Percentiles rank a stretch among this genome's conserved stretches.
phyloP scores from a whole-genome alignment of 2,888 invertebrate species.

The Apamea anceps region DNA sequence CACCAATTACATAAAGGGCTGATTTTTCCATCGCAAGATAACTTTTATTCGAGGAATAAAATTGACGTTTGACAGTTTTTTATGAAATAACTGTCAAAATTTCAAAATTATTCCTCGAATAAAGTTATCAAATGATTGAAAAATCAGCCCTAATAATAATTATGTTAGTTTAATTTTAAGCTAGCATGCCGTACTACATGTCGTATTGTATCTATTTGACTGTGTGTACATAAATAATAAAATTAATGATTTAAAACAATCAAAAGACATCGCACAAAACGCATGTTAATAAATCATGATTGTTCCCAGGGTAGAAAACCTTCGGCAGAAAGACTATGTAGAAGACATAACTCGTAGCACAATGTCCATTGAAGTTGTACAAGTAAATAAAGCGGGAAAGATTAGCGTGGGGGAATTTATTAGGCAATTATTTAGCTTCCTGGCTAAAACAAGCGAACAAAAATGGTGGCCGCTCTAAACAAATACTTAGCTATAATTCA shows the following conservation, averaged over 20 bases:
- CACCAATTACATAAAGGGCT: too few relatives aligned
- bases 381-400: slow-evolving; percentile 68
- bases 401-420: slow-evolving; percentile 71
- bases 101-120: too few relatives aligned
- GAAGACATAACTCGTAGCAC: slow-evolving; percentile 47
- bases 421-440: slow-evolving; percentile 68
- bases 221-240: not conserved
- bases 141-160: too few relatives aligned
- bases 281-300: not conserved
- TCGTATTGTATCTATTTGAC: too few relatives aligned
- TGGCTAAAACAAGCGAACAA: slow-evolving; percentile 59
- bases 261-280: not conserved
- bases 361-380: slow-evolving; percentile 64
- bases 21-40: too few relatives aligned
- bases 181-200: too few relatives aligned
- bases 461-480: slow-evolving; percentile 57
- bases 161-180: too few relatives aligned
- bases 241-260: not conserved
- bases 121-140: too few relatives aligned
- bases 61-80: too few relatives aligned
- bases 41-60: too few relatives aligned
- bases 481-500: slow-evolving; percentile 57
- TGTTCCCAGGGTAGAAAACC: not conserved
- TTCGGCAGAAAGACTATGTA: not conserved
- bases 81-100: too few relatives aligned